Base-by-base conservation (phyloP, 2,797 vertebrate genomes). In the Eulemur coronatus region DNA sequence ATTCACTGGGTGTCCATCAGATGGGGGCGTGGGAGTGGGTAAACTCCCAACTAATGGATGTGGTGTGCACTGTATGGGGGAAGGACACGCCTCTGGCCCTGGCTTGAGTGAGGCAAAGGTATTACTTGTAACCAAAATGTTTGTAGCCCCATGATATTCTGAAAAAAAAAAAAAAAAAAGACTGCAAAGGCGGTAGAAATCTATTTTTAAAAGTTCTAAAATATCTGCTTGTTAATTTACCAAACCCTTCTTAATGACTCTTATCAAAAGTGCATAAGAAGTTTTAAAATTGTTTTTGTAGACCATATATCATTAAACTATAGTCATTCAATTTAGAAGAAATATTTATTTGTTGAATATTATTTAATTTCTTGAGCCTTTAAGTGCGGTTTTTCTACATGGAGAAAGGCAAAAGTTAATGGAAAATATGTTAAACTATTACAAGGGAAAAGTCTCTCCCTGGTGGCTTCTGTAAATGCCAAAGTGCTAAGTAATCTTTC, bases 371-470 rank as follows among this genome's bases (percentile, higher is more conserved):
- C 30, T 78, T 61, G 14, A 59, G 85, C 13, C 2, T 63, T 89
- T 87, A 61, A 61, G 10, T 52, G 4, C 69, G 65, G 4, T 14
- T 80, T 84, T 15, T 78, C 10, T 75, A 70, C 50, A 75, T 5
- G 4, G 10, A 80, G 30, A 88, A 91, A 73, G 50, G 22, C 17
- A 73, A 73, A 82, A 61, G 26, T 89, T 73, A 67, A 43, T 55
- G 38, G 41, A 41, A 95, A 84, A 85, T 93, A 73, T 26, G 15
- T n/a, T 30, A 50, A 97, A 87, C 38, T 86, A 17, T 84, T 75
- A 17, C 17, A 79, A 73, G n/a, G 46, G 17, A 7, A 78, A 65
- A 80, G 15, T 52, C 4, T 30, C n/a, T 94, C 50, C 7, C 43
- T 20, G 28, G 5, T 57, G 35, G n/a, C 65, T 65, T 94, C 48